Evolutionary conservation across 2,888 invertebrate species (phyloP).

Genomic region (Girardia tigrina): DNA sequence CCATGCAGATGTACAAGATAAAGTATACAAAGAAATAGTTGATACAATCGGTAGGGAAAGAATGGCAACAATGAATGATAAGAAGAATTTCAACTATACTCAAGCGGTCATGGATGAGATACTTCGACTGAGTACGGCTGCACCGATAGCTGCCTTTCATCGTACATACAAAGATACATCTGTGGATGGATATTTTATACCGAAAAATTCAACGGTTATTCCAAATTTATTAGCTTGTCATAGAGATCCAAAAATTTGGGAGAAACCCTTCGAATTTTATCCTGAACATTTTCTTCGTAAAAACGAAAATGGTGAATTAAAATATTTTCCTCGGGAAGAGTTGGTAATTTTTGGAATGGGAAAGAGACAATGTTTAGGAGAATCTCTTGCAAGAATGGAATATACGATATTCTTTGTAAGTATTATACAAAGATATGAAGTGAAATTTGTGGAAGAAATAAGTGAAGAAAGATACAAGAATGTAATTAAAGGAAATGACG

Average conservation of each 20-base stretch:
- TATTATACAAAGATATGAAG: conserved; percentile 16
- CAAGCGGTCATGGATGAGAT: conserved; percentile 34
- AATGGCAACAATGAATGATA: conserved; percentile 27
- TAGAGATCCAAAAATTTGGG: conserved; percentile 33
- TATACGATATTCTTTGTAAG: conserved; percentile 35
- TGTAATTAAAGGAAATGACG: too few species aligned
- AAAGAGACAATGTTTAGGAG: conserved; percentile 34
- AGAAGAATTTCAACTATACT: conserved; percentile 25
- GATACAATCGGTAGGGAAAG: conserved; percentile 24
- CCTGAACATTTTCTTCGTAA: conserved; percentile 33
- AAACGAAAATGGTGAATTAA: too few species aligned
- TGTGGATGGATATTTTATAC: too few species aligned
- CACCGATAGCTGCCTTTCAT: conserved; percentile 34
- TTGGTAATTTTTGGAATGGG: conserved; percentile 30
- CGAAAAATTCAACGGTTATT: conserved; percentile 21
- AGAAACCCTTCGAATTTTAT: conserved; percentile 29
- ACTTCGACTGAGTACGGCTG: conserved; percentile 35
- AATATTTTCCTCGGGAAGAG: conserved; percentile 12
- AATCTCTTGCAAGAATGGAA: conserved; percentile 33
- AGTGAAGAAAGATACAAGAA: too few species aligned
- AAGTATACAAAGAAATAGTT: conserved; percentile 36
- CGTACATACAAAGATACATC: too few species aligned
- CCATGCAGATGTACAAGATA: conserved; percentile 27
- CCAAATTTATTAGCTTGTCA: conserved; percentile 31
- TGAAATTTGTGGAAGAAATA: conserved; percentile 21